Evolutionary conservation across 2,113 vertebrate species (phyloP), one percentile per base, ranked within the genome.

Genomic region (Apodemus sylvaticus): DNA sequence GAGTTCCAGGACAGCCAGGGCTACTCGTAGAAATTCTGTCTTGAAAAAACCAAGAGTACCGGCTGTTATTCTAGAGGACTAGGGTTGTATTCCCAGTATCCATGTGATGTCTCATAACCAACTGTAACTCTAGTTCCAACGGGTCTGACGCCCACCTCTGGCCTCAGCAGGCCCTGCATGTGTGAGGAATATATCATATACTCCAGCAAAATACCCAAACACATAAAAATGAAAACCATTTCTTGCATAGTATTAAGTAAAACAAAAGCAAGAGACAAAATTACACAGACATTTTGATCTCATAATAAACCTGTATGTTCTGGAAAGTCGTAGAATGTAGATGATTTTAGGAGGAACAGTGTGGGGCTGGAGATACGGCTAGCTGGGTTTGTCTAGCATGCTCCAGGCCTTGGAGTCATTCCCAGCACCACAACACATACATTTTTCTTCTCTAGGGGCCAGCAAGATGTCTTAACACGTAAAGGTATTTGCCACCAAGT

Each of bases 251-350:
- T 45, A n/a, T 55, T 90, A 96, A 88, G 36, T 3, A 16, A 92
- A 91, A 90, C 79, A 83, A 94, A 93, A 78, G 36, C 19, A 91
- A 95, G 34, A 87, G 86, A 71, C 13, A 81, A 95, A 96, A 94
- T 64, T 55, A 62, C 39, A 58, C 42, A 73, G 22, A 60, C 42
- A 60, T 91, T 93, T 94, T 71, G 2, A 85, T 77, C 60, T 94
- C 45, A 74, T 58, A 89, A 79, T 93, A 94, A 82, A 90, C 76
- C 58, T n/a, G 29, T 58, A 91, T 29, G 19, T n/a, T 96, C 13
- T 88, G 70, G 86, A 94, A 90, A 91, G 94, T 60, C 48, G 39
- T 89, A 45, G 11, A 62, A 60, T 93, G 87, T 51, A 82, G 34
- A 62, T 58, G 55, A 81, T 79, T 96, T 88, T 31, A 22, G 91